Evolutionary conservation across 2,113 vertebrate species (phyloP), one percentile per base, ranked within the genome.

Genomic region (Irena cyanogastra): DNA sequence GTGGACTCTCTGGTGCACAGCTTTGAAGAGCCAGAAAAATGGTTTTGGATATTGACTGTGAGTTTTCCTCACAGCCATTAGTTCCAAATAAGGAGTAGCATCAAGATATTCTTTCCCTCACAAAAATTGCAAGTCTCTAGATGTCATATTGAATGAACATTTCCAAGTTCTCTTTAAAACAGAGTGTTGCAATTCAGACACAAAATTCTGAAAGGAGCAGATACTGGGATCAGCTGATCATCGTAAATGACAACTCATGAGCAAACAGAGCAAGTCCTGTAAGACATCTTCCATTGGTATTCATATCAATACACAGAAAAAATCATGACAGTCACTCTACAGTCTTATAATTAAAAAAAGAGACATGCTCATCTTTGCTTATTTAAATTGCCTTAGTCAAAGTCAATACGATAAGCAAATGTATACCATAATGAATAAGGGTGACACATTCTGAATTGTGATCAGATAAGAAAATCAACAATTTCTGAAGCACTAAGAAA

Each of bases 101-200:
- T 56, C 37, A 52, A 81, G 16, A 37, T 27, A 4, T 13, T 65
- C 3, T 35, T 95, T 33, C 17, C 39, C 27, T 75, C 17, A 35
- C 1, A 63, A 54, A 61, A 54, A 53, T n/a, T 59, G 8, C 21
- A n/a, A 45, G 3, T 52, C 39, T 77, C 17, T n/a, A 47, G 11
- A 65, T 41, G 9, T 35, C 21, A 7, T 20, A 39, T 11, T 45
- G 75, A 78, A 82, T 3, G 0, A 64, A 30, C 8, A 44, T 71
- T 70, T 75, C 28, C 22, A 52, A 30, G 11, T 45, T 59, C 20
- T 54, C 5, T 74, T 89, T 59, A 72, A 80, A 93, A 77, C 3
- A 1, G 13, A 6, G 0, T 45, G 23, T 8, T 59, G 16, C 0
- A 0, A 19, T 72, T 76, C 13, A 68, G 57, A 63, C 5, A 33